These are phyloP conservation scores for Drosophila ogumai DNA, from an alignment of 1,140 invertebrate genomes.

Conservation along the genomic window DNA sequence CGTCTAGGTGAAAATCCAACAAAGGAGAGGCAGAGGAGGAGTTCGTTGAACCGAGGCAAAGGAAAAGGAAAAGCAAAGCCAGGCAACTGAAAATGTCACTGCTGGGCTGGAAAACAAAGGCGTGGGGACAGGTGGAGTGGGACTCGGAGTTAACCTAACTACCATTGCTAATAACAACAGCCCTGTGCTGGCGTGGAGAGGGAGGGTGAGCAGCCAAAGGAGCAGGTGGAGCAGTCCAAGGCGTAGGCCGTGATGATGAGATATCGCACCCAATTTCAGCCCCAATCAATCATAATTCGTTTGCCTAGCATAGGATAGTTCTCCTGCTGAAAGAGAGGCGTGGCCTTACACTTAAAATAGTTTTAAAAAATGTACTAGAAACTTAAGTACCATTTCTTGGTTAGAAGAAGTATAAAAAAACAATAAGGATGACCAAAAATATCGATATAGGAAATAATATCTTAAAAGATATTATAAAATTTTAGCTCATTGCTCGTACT, in stretches of 20 bases:
- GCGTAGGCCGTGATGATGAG: conserved; percentile 17
- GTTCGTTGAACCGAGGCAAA: conserved; percentile 74
- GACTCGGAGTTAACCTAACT: conserved; percentile 31
- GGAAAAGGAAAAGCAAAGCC: conserved; percentile 45
- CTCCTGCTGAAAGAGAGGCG: not conserved
- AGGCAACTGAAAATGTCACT: conserved; percentile 61
- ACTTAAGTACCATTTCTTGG: not conserved
- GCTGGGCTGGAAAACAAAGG: conserved; percentile 13
- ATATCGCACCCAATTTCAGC: conserved; percentile 52
- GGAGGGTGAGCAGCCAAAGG: not conserved
- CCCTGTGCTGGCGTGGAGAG: not conserved
- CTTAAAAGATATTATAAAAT: too few relatives aligned
- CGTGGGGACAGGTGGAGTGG: conserved; percentile 10
- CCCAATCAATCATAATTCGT: conserved; percentile 65
- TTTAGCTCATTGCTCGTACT: too few relatives aligned
- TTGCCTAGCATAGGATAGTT: not conserved
- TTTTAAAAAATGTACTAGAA: not conserved
- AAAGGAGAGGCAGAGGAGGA: conserved; percentile 31
- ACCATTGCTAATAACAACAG: conserved; percentile 75
- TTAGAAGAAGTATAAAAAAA: too few relatives aligned
- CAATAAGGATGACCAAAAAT: too few relatives aligned
- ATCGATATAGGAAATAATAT: too few relatives aligned
- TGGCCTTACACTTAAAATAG: conserved; percentile 6
- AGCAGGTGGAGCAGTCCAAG: not conserved
- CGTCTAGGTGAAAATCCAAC: conserved; percentile 47